phyloP scores from a whole-genome alignment of 2,888 invertebrate species.

The Eupithecia abbreviata region DNA sequence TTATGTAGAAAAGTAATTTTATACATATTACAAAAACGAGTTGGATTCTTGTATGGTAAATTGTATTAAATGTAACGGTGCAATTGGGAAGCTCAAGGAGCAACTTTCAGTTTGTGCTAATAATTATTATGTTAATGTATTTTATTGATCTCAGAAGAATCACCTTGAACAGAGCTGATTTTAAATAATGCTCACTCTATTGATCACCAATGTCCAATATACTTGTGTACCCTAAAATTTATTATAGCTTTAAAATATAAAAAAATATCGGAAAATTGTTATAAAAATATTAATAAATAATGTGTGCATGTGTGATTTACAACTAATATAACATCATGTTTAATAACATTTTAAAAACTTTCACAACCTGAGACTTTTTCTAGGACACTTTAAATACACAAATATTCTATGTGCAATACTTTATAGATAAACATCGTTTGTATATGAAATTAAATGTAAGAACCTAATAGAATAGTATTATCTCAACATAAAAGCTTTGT shows the following conservation, averaged over 20 bases:
- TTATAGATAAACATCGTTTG: slow-evolving; percentile 30
- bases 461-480: slow-evolving; percentile 35
- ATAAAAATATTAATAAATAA: slow-evolving; percentile 52
- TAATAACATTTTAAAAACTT: slow-evolving; percentile 44
- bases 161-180: slow-evolving; percentile 53
- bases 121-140: slow-evolving; percentile 47
- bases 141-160: slow-evolving; percentile 71
- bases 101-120: slow-evolving; percentile 56
- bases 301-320: slow-evolving; percentile 54
- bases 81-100: slow-evolving; percentile 62
- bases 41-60: slow-evolving; percentile 54
- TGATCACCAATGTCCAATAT: slow-evolving; percentile 51
- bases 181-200: slow-evolving; percentile 46
- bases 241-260: slow-evolving; percentile 41
- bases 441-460: slow-evolving; percentile 33
- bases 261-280: slow-evolving; percentile 51
- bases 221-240: slow-evolving; percentile 7
- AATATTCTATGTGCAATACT: slow-evolving; percentile 43
- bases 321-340: slow-evolving; percentile 43
- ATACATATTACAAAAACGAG: slow-evolving; percentile 36
- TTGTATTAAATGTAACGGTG: slow-evolving; percentile 53
- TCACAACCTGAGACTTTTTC: slow-evolving; percentile 49
- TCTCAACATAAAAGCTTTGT: slow-evolving; percentile 59
- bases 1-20: background rate
- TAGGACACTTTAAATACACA: slow-evolving; percentile 42